Percentiles rank a stretch among this genome's conserved stretches.
These are phyloP conservation scores for Metridium senile DNA, from an alignment of 92 coral and sea anemone genomes.

Conservation along the genomic window DNA sequence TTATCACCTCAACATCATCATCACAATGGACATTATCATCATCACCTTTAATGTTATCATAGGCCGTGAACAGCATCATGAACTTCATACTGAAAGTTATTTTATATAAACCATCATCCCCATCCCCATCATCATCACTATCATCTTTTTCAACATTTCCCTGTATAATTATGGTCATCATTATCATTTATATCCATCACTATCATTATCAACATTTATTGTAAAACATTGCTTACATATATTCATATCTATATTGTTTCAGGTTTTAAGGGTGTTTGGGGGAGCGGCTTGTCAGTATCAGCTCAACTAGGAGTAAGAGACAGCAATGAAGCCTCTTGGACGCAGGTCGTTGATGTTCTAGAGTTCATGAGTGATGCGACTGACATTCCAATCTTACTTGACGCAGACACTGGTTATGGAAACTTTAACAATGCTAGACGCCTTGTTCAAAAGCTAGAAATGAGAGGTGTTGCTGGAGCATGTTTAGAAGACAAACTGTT, in stretches of 20 bases:
- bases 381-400: slow-evolving; percentile 91
- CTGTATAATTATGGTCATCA: no score
- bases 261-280: slow-evolving; percentile 99
- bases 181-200: no score
- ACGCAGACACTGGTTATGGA: slow-evolving; percentile 99
- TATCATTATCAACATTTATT: no score
- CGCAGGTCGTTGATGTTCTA: slow-evolving; percentile 93
- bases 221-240: not conserved
- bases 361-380: slow-evolving; percentile 99
- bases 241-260: slow-evolving; percentile 4
- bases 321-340: slow-evolving; percentile 99
- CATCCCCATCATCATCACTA: no score
- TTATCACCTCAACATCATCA: no score
- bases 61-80: no score
- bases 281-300: slow-evolving; percentile 95
- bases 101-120: no score
- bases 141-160: no score
- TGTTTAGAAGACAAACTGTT: slow-evolving; percentile 96
- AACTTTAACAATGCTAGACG: slow-evolving; percentile 98
- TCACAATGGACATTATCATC: no score
- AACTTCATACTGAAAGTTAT: no score
- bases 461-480: slow-evolving; percentile 95
- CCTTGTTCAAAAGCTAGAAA: slow-evolving; percentile 86
- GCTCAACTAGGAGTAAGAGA: slow-evolving; percentile 98
- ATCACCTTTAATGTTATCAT: no score